Evolutionary conservation across 2,113 vertebrate genomes (phyloP).

Genomic region (Larimichthys polyactis): DNA sequence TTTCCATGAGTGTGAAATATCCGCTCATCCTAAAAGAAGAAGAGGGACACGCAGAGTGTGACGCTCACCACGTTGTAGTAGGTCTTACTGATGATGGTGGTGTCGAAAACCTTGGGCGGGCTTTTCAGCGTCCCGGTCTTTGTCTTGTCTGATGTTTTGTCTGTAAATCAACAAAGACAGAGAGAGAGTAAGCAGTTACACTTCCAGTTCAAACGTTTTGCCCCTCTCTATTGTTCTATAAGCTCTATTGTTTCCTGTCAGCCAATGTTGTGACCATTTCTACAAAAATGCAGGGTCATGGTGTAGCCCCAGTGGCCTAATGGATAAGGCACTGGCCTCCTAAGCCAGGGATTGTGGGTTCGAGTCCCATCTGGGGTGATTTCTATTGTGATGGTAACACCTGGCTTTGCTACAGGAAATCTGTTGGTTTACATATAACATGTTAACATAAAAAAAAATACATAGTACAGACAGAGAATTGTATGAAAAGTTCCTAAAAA

Average conservation of each 20-base stretch:
- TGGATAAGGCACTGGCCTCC: slow-evolving; percentile 82
- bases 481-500: too few species aligned
- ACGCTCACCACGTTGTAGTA: slow-evolving; percentile 98
- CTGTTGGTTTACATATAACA: too few species aligned
- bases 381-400: too few species aligned
- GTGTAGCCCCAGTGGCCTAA: slow-evolving; percentile 79
- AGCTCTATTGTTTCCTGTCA: slow-evolving; percentile 5
- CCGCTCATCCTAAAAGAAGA: neutral
- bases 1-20: neutral
- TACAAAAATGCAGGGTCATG: neutral
- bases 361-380: slow-evolving; percentile 74
- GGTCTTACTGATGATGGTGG: slow-evolving; percentile 93
- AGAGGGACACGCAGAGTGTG: neutral
- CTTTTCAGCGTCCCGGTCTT: slow-evolving; percentile 92
- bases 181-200: neutral
- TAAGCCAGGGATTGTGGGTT: slow-evolving; percentile 80
- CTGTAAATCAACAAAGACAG: slow-evolving; percentile 73
- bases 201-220: neutral
- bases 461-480: too few species aligned
- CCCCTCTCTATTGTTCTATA: neutral
- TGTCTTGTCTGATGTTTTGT: slow-evolving; percentile 89
- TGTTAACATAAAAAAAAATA: too few species aligned
- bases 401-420: too few species aligned
- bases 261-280: neutral
- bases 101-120: slow-evolving; percentile 94